Base-by-base conservation (phyloP, 2,888 invertebrate genomes). In the Crematogaster levior region DNA sequence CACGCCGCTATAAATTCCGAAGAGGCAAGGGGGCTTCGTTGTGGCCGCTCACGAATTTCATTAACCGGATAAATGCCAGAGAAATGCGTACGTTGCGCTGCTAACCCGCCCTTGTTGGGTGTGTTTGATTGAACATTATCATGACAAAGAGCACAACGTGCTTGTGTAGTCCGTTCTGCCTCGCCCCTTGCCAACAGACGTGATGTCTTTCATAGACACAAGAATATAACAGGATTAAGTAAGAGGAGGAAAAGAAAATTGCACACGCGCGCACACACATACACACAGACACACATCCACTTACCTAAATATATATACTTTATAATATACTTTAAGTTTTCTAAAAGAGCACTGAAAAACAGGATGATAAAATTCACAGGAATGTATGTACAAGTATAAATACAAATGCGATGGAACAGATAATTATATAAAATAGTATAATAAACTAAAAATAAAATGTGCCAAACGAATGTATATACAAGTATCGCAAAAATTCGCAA, bases 121-220 rank as follows among this genome's bases (percentile, higher is more conserved):
- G 84, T 82, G 84, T 90, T 90, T 91, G 89, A 92, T 92, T 91
- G 90, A 87, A 88, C 86, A 92, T 92, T 92, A 92, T 84, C 92
- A 92, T 91, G 90, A 92, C 91, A 92, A 92, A 91, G 90, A 86
- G 82, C 70, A 56, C 74, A 46, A 58, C n/a, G 63, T 63, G 30
- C 27, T 51, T 48, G 58, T 46, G 30, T 60, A 75, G 34, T 6
- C 79, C 30, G 7, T 24, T 48, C 37, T 3, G 24, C n/a, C 40
- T 80, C 66, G 60, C 6, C 6, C 43, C 75, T 87, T 77, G 27
- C 68, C 56, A 65, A 34, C 12, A 24, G 53, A 46, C 24, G 21
- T 34, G 43, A 79, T 18, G 24, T 40, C 56, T 68, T 68, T 56
- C 18, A 30, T 24, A 75, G 12, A 68, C 40, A 18, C 37, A 63